A percentile compares a stretch with the other conserved stretches of the same genome.
These are phyloP conservation scores for Catostylus mosaicus DNA, from an alignment of 30 jellyfish, hydroid and myxozoan genomes.

Conservation along the genomic window DNA sequence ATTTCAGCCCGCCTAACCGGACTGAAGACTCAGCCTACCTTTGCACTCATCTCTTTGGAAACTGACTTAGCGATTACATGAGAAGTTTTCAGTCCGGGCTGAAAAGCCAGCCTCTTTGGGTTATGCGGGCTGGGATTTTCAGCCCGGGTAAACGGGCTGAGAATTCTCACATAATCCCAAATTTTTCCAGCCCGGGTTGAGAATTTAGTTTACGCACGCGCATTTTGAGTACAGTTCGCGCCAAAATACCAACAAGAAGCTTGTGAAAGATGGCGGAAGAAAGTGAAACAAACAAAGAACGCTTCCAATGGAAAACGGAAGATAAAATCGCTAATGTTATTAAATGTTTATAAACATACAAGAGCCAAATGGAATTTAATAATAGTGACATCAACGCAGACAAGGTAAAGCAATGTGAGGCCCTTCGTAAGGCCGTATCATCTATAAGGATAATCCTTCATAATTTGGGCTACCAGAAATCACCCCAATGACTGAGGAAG, in stretches of 20 bases:
- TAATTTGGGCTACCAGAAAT: no score
- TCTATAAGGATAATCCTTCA: no score
- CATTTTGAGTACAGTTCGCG: constrained; percentile 1
- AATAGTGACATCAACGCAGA: constrained; percentile 7
- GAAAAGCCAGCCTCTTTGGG: no score
- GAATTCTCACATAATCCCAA: background rate
- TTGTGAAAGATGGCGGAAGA: constrained; percentile 22
- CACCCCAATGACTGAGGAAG: no score
- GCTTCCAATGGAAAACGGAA: constrained; percentile 16
- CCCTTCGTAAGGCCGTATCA: no score
- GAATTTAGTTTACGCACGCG: constrained; percentile 2
- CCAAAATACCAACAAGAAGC: constrained; percentile 10
- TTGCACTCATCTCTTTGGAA: background rate
- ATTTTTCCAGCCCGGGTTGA: constrained; percentile 12
- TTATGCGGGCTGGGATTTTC: no score
- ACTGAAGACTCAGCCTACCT: background rate
- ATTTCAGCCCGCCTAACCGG: no score
- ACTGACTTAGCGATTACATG: background rate
- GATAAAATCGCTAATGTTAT: background rate
- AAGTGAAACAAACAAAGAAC: constrained; percentile 12
- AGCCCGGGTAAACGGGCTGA: background rate
- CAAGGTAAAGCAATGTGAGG: no score
- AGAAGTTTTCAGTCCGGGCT: background rate
- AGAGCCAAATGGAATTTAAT: background rate
- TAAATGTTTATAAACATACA: background rate